Evolutionary conservation across 2,888 invertebrate genomes (phyloP), one percentile per base, ranked within the genome.

Genomic region (Lepidochrysops patricia): DNA sequence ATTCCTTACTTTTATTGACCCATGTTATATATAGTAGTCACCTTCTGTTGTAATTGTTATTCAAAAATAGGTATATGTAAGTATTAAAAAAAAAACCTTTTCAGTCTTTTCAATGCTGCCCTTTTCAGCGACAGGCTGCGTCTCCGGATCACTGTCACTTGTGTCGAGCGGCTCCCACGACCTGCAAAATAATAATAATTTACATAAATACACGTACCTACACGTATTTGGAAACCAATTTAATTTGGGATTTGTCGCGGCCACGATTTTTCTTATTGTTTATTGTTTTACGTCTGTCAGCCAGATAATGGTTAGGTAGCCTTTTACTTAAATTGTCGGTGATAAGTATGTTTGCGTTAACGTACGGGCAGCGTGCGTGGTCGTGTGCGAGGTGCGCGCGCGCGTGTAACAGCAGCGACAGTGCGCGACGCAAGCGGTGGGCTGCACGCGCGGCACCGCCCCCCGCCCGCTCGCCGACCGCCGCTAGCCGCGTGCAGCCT

Each of bases 71-170:
- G n/a, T n/a, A n/a, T n/a, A n/a, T n/a, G n/a, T 29, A 29, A 29
- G 9, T 9, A 29, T 13, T 4, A 50, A 29, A 19, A 29, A 48
- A 34, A 23, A 50, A 72, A 87, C 88, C 81, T 89, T 89, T 85
- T 88, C 89, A 84, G 88, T 88, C 84, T 89, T 88, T 80, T 88
- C 89, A 60, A 84, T 86, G 74, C 83, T 88, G 71, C 89, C 89
- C 60, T 89, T 89, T 64, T 89, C 88, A 62, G 79, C 79, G 67
- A 76, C 75, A 27, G 77, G 74, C 71, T 78, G 84, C 54, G 76
- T 70, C 67, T 87, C 88, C 3, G 83, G 79, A 59, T 89, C 89
- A 63, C 88, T 88, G 60, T 88, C 88, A 57, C 88, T 88, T 3
- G 84, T 84, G 48, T 88, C 88, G 27, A 76, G 69, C 52, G 87